phyloP scores from a whole-genome alignment of 2,888 invertebrate genomes.

The Corythucha ciliata region DNA sequence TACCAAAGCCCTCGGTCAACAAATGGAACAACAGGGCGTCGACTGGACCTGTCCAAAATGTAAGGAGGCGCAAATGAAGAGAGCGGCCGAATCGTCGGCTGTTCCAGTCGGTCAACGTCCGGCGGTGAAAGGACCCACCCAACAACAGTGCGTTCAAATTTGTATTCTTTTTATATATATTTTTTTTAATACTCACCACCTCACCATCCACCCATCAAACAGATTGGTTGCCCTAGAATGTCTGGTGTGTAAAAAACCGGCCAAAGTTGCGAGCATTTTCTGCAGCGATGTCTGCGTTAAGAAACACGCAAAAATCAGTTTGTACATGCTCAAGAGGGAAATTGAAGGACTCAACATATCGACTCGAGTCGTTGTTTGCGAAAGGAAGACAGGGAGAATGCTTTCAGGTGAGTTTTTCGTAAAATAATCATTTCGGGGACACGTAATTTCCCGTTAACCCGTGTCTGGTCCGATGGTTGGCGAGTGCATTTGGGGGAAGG shows the following conservation, averaged over 20 bases:
- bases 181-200: not conserved
- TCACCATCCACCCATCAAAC: not conserved
- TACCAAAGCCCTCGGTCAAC: constrained; percentile 76
- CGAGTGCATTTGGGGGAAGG: no score
- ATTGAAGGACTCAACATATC: constrained; percentile 31
- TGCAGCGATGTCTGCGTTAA: constrained; percentile 82
- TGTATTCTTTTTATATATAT: not conserved
- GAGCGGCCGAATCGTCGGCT: constrained; percentile 3
- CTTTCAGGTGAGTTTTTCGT: constrained; percentile 42
- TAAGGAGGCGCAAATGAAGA: constrained; percentile 45
- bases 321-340: constrained; percentile 33
- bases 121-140: constrained; percentile 28
- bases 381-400: constrained; percentile 63
- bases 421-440: not conserved
- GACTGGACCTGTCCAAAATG: constrained; percentile 88
- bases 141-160: constrained; percentile 23
- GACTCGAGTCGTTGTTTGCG: constrained; percentile 64
- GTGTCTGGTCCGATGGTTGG: no score
- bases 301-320: constrained; percentile 53
- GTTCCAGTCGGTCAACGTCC: constrained; percentile 7
- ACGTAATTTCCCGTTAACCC: no score
- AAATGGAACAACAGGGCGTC: constrained; percentile 79
- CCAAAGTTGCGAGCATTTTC: constrained; percentile 74
- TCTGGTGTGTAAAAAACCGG: constrained; percentile 65
- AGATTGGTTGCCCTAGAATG: constrained; percentile 45